phyloP scores from a whole-genome alignment of 2,113 vertebrate species.

The Pseudopodoces humilis region DNA sequence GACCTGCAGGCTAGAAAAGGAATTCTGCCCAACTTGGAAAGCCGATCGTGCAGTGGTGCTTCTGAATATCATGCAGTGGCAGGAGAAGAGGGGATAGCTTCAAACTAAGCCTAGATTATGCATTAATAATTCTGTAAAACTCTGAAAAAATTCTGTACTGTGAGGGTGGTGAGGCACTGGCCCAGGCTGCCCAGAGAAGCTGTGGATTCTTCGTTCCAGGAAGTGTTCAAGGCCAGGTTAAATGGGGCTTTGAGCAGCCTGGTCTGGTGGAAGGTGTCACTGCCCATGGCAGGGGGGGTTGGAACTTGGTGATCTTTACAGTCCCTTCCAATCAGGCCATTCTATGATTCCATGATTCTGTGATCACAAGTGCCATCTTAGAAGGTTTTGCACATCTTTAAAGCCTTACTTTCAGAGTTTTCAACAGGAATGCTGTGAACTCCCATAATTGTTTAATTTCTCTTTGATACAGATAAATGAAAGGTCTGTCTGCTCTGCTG shows the following conservation, averaged over 20 bases:
- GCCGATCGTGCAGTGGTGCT: accelerated
- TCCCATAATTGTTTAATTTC: neutral
- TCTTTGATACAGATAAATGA: neutral
- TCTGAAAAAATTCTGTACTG: neutral
- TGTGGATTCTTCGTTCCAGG: neutral
- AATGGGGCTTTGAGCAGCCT: neutral
- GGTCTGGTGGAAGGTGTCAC: neutral
- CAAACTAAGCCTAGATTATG: accelerated
- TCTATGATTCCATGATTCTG: neutral
- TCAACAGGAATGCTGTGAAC: neutral
- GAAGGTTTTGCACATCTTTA: neutral
- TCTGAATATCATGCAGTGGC: neutral
- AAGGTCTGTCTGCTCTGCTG: neutral
- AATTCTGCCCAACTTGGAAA: accelerated
- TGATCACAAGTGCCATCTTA: neutral
- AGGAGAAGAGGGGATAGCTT: neutral
- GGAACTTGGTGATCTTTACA: neutral
- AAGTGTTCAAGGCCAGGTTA: neutral
- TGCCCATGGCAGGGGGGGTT: neutral
- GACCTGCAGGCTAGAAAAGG: accelerated
- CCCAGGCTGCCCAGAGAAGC: neutral
- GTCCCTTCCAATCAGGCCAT: neutral
- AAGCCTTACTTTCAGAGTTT: neutral
- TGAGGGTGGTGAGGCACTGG: neutral
- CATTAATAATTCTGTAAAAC: neutral